Percentiles rank a stretch among this genome's conserved stretches.
These are phyloP conservation scores for Eurytoma adleriae DNA, from an alignment of 2,888 invertebrate genomes.

Conservation along the genomic window DNA sequence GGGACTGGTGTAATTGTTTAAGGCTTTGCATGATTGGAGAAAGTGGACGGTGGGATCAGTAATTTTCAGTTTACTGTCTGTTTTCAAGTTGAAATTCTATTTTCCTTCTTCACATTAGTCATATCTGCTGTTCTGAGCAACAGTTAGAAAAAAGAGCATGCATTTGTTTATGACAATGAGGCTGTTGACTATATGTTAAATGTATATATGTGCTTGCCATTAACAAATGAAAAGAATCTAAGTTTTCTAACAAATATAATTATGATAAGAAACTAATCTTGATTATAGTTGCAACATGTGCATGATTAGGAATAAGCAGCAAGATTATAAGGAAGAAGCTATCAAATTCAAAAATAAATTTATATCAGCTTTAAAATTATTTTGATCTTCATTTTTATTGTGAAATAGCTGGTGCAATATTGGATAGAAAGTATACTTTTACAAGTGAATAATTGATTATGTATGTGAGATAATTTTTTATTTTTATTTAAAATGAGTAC, in stretches of 20 bases:
- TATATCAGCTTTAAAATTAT: neutral
- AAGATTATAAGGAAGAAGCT: neutral
- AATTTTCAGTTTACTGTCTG: no score
- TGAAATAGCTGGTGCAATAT: conserved; percentile 31
- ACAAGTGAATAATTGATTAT: conserved; percentile 11
- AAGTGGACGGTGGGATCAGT: no score
- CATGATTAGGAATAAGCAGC: conserved; percentile 13
- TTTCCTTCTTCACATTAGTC: no score
- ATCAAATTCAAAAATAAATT: conserved; percentile 6
- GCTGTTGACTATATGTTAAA: no score
- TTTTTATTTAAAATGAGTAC: neutral
- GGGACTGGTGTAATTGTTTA: no score
- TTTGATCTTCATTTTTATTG: conserved; percentile 16
- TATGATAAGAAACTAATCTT: neutral
- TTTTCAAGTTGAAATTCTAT: no score
- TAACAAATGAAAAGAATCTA: neutral
- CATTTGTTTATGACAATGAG: no score
- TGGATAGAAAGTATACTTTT: neutral
- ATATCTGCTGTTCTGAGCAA: no score
- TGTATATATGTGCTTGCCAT: no score
- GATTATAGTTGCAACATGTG: neutral
- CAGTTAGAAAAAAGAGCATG: no score
- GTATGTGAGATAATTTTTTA: neutral
- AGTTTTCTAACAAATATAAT: neutral
- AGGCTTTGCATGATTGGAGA: no score